These are phyloP conservation scores for Mola mola DNA, from an alignment of 2,113 vertebrate species.

Conservation along the genomic window DNA sequence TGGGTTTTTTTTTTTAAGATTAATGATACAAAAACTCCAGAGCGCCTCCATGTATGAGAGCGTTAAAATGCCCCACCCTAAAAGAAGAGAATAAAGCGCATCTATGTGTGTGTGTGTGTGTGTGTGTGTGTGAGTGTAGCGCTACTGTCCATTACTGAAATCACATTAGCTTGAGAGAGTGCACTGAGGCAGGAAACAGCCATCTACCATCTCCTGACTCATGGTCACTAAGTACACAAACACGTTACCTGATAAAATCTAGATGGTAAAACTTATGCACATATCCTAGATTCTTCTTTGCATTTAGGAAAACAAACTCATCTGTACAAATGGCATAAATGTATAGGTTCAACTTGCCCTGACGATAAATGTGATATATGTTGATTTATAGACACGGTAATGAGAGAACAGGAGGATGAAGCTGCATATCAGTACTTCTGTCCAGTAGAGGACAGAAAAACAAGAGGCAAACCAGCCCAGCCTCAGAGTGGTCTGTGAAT, in stretches of 20 bases:
- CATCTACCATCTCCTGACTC: conserved; percentile 58
- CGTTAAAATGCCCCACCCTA: conserved; percentile 59
- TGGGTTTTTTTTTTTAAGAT: neutral
- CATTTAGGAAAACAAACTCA: neutral
- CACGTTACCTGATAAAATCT: neutral
- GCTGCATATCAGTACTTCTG: no score
- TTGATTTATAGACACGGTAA: no score
- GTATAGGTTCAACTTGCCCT: no score
- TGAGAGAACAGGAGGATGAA: no score
- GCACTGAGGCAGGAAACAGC: conserved; percentile 66
- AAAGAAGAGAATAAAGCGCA: conserved; percentile 35
- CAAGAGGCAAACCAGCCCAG: no score
- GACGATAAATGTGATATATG: no score
- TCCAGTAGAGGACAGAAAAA: no score
- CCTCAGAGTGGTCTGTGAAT: no score
- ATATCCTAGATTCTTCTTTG: neutral
- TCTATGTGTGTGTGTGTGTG: conserved; percentile 15
- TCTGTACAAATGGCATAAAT: neutral
- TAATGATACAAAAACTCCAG: conserved; percentile 2
- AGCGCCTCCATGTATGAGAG: conserved; percentile 37
- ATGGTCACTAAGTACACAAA: conserved; percentile 28
- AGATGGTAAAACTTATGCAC: neutral
- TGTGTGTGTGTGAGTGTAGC: conserved; percentile 26
- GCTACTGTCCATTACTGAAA: conserved; percentile 77
- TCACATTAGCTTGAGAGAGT: conserved; percentile 71